Evolutionary conservation across 2,797 vertebrate species (phyloP).

Genomic region (Champsocephalus esox): DNA sequence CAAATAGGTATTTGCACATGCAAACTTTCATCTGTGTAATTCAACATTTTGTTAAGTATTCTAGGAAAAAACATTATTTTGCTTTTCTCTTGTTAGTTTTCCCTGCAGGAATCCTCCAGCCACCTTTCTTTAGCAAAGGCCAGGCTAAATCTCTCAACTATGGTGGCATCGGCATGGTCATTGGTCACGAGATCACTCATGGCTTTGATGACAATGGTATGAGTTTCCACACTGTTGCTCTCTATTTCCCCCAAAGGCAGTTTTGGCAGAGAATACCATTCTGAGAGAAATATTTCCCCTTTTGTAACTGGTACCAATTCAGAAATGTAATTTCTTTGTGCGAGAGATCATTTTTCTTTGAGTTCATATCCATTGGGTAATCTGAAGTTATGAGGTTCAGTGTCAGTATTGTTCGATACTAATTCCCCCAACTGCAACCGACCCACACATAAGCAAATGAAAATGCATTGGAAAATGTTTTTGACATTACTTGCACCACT

Average conservation of each 20-base stretch:
- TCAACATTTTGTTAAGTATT: not conserved
- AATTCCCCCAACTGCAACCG: not conserved
- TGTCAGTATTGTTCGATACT: slow-evolving; percentile 7
- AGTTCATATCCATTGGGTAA: slow-evolving; percentile 9
- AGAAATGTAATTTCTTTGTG: slow-evolving; percentile 6
- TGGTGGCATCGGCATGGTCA: slow-evolving; percentile 97
- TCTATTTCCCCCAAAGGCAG: slow-evolving; percentile 4
- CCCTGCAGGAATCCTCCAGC: slow-evolving; percentile 96
- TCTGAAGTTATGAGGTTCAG: slow-evolving; percentile 18
- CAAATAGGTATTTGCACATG: slow-evolving; percentile 91
- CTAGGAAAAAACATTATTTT: not conserved
- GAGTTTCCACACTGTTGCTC: slow-evolving; percentile 42
- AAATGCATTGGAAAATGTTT: slow-evolving; percentile 20
- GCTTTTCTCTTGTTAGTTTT: slow-evolving; percentile 85
- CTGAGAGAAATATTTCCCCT: slow-evolving; percentile 22
- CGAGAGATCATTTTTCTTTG: slow-evolving; percentile 6
- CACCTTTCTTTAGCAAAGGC: slow-evolving; percentile 94
- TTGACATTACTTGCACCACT: not conserved
- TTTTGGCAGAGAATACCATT: slow-evolving; percentile 35
- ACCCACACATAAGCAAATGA: not conserved
- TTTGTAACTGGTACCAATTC: slow-evolving; percentile 42
- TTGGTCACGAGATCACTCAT: slow-evolving; percentile 97
- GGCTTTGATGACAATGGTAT: slow-evolving; percentile 97
- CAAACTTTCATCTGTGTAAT: not conserved
- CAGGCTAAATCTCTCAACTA: slow-evolving; percentile 94